These are phyloP conservation scores for Manis javanica DNA, from an alignment of 2,797 vertebrate species.

Conservation along the genomic window DNA sequence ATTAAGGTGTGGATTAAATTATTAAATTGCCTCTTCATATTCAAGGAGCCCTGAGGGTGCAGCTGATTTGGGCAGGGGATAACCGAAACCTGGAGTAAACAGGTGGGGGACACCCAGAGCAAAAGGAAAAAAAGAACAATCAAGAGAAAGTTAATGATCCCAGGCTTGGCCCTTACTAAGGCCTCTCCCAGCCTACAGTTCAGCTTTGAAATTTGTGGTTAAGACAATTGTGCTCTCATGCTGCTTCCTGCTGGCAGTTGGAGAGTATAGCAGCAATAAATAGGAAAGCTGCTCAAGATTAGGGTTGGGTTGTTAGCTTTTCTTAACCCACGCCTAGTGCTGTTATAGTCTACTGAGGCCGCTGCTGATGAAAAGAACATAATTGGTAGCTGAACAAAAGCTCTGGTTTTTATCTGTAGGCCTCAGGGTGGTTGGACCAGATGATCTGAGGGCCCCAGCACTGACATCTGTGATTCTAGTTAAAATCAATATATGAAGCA, in stretches of 20 bases:
- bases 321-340: not conserved
- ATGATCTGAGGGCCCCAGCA: not conserved
- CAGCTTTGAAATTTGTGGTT: not conserved
- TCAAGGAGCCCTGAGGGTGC: not conserved
- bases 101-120: not conserved
- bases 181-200: not conserved
- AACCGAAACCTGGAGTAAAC: too few relatives aligned
- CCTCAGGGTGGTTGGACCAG: not conserved
- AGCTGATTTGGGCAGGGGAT: not conserved
- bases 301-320: not conserved
- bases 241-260: slow-evolving; percentile 58
- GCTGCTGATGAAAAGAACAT: not conserved
- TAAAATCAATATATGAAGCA: not conserved
- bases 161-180: not conserved
- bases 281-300: not conserved
- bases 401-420: not conserved
- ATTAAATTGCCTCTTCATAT: not conserved
- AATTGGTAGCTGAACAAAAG: not conserved
- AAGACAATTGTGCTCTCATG: not conserved
- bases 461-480: not conserved
- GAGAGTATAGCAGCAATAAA: not conserved
- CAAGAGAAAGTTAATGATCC: not conserved
- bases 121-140: not conserved
- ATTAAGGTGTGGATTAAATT: too few relatives aligned
- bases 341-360: not conserved